Percentiles rank a stretch among this genome's conserved stretches.
Conservation (phyloP, 2,888 invertebrate genomes). For the Nymphalis c-album region DNA sequence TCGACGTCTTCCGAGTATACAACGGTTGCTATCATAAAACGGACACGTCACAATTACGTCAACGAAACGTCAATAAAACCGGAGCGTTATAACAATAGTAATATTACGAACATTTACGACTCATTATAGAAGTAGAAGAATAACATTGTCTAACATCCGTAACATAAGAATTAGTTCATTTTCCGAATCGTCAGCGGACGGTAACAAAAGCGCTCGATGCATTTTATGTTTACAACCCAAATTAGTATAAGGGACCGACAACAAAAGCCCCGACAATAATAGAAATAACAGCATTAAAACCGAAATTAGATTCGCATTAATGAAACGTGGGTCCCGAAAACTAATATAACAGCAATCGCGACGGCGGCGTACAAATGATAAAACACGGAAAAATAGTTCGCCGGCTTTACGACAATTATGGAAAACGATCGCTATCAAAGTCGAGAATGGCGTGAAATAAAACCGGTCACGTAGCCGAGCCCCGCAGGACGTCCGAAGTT, state of each 20-base stretch:
- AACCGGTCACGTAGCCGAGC: constrained; percentile 70
- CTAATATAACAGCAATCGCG: constrained; percentile 64
- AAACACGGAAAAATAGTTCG: constrained; percentile 59
- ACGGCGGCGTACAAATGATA: constrained; percentile 7
- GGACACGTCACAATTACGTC: too few relatives aligned
- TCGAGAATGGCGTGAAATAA: constrained; percentile 70
- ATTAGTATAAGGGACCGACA: constrained; percentile 44
- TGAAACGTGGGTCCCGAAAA: constrained; percentile 67
- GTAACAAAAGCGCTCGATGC: not conserved
- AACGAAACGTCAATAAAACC: too few relatives aligned
- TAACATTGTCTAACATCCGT: not conserved
- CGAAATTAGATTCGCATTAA: constrained; percentile 75
- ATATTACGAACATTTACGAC: too few relatives aligned
- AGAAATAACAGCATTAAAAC: constrained; percentile 58
- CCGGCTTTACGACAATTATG: constrained; percentile 73
- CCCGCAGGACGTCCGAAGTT: constrained; percentile 56
- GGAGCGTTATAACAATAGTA: too few relatives aligned
- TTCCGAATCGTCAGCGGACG: not conserved
- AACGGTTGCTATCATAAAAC: too few relatives aligned
- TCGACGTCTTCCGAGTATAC: too few relatives aligned
- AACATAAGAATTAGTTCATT: not conserved
- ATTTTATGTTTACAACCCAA: constrained; percentile 4
- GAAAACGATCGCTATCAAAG: constrained; percentile 71
- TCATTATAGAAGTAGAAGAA: too few relatives aligned
- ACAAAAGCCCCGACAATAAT: constrained; percentile 60